These are phyloP conservation scores for Phainopepla nitens DNA, from an alignment of 2,113 vertebrate genomes.

Conservation along the genomic window DNA sequence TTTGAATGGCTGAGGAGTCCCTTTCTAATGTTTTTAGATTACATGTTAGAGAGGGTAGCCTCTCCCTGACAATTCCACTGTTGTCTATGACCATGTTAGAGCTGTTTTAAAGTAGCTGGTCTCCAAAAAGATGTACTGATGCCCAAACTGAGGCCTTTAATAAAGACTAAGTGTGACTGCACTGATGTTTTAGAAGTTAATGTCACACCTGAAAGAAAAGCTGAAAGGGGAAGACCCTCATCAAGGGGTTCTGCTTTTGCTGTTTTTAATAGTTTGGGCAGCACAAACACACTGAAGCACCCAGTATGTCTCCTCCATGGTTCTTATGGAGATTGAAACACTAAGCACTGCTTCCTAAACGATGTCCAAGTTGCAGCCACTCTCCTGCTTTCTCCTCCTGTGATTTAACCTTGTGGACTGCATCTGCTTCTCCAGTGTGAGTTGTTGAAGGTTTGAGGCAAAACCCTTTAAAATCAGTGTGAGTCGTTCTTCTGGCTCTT, in stretches of 20 bases:
- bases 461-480: background rate
- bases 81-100: background rate
- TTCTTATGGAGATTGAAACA: background rate
- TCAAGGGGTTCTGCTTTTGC: background rate
- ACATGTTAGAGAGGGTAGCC: too few relatives aligned
- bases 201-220: background rate
- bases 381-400: background rate
- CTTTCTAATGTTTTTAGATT: background rate
- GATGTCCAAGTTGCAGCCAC: background rate
- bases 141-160: background rate
- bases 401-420: background rate
- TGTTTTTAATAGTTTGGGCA: background rate
- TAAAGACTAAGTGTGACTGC: background rate
- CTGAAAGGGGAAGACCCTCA: background rate
- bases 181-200: background rate
- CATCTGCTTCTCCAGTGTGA: background rate
- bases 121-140: background rate
- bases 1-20: background rate
- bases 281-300: background rate
- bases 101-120: background rate
- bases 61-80: background rate
- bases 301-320: fast-evolving
- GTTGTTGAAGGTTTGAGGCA: background rate
- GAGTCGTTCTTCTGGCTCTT: background rate
- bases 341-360: background rate